Conservation (phyloP, 53 echinoderm and acorn worm genomes). For the Zoroaster sp. region DNA sequence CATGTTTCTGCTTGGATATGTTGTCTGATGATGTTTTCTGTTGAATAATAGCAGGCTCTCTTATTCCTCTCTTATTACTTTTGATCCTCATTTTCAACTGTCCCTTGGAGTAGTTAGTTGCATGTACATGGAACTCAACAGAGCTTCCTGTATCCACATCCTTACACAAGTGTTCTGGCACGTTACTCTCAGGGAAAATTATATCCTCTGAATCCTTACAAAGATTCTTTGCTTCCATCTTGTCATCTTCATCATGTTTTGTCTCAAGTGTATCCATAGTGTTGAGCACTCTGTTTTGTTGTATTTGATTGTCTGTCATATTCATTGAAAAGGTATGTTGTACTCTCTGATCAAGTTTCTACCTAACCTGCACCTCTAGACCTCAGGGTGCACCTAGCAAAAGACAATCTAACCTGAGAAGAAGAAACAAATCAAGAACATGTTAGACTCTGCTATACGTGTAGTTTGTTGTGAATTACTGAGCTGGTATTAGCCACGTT, state of each 20-base stretch:
- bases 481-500: too few relatives aligned
- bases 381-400: too few relatives aligned
- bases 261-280: not conserved
- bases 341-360: not conserved
- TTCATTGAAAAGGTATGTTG: not conserved
- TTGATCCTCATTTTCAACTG: constrained; percentile 60
- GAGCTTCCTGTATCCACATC: not conserved
- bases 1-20: not conserved
- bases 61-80: constrained; percentile 7
- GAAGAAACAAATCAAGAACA: too few relatives aligned
- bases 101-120: constrained; percentile 60
- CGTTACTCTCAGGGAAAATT: not conserved
- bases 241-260: not conserved
- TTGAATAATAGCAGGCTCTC: not conserved
- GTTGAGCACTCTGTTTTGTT: too few relatives aligned
- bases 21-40: not conserved
- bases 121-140: constrained; percentile 51
- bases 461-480: too few relatives aligned
- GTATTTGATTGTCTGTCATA: not conserved
- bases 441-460: too few relatives aligned
- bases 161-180: not conserved
- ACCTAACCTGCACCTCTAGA: too few relatives aligned
- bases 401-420: too few relatives aligned
- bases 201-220: not conserved
- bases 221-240: not conserved